phyloP scores from a whole-genome alignment of 2,888 invertebrate species.

The Pyrrhosoma nymphula region DNA sequence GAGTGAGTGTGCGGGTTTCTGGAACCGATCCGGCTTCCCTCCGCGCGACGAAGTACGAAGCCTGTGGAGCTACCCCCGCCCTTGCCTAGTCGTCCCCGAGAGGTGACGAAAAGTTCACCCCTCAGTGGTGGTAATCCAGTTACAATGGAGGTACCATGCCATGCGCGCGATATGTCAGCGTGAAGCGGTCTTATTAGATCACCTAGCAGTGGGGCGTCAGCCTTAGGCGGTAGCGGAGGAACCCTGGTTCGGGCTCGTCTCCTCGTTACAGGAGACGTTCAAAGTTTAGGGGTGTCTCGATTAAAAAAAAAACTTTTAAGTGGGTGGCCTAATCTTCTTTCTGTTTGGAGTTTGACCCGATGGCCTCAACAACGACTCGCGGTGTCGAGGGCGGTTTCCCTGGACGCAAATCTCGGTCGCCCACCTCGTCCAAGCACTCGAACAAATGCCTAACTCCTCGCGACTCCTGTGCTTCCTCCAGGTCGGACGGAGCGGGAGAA shows the following conservation, averaged over 20 bases:
- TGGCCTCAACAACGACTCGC: neutral
- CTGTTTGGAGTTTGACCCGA: neutral
- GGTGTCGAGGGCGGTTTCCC: neutral
- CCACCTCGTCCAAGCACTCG: neutral
- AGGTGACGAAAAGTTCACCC: slow-evolving; percentile 17
- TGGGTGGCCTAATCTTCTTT: neutral
- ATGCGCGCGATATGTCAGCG: neutral
- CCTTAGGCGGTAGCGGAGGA: neutral
- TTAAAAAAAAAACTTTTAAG: neutral
- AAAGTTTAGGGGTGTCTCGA: neutral
- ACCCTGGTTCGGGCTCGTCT: neutral
- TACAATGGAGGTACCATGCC: neutral
- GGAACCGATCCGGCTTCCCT: slow-evolving; percentile 31
- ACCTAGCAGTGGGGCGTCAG: neutral
- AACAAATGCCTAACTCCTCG: slow-evolving; percentile 5
- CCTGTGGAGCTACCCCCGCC: neutral
- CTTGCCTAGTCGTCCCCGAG: neutral
- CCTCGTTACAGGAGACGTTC: neutral
- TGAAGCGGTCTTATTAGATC: neutral
- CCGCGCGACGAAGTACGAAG: neutral
- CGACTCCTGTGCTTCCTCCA: slow-evolving; percentile 17
- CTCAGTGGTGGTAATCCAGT: slow-evolving; percentile 6
- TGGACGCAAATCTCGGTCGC: neutral
- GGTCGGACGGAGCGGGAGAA: slow-evolving; percentile 62
- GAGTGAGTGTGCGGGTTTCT: slow-evolving; percentile 18